These are phyloP conservation scores for Neosilurus hyrtlii DNA, from an alignment of 2,797 vertebrate species.

Conservation along the genomic window DNA sequence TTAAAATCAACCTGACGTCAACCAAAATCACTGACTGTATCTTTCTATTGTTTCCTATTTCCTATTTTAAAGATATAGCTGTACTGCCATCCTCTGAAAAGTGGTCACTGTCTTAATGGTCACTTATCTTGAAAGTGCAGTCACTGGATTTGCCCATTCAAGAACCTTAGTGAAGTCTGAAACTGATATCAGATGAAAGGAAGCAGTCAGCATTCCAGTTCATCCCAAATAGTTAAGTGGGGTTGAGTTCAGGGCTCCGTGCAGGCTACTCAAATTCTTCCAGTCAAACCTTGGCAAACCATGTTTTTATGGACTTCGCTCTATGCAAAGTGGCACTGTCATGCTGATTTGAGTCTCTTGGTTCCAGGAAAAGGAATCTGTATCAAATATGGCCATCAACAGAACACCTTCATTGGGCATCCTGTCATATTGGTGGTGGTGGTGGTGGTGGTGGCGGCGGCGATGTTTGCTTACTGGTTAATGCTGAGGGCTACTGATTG, in stretches of 20 bases:
- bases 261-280: neutral
- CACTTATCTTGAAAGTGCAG: neutral
- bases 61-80: neutral
- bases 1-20: neutral
- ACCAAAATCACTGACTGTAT: neutral
- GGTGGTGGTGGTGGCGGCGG: too few relatives aligned
- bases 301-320: neutral
- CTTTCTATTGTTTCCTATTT: conserved; percentile 9
- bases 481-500: neutral
- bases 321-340: neutral
- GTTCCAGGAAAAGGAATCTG: too few relatives aligned
- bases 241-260: neutral
- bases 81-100: conserved; percentile 24
- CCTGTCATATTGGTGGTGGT: neutral
- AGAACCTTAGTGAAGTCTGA: neutral
- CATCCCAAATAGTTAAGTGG: neutral
- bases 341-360: neutral
- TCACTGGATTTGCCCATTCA: neutral
- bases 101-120: neutral
- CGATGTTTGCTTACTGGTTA: neutral
- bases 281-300: neutral
- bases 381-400: neutral
- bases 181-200: neutral
- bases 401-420: neutral
- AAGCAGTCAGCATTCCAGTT: neutral